These are phyloP conservation scores for Hypothenemus hampei DNA, from an alignment of 1,140 invertebrate species.

Conservation along the genomic window DNA sequence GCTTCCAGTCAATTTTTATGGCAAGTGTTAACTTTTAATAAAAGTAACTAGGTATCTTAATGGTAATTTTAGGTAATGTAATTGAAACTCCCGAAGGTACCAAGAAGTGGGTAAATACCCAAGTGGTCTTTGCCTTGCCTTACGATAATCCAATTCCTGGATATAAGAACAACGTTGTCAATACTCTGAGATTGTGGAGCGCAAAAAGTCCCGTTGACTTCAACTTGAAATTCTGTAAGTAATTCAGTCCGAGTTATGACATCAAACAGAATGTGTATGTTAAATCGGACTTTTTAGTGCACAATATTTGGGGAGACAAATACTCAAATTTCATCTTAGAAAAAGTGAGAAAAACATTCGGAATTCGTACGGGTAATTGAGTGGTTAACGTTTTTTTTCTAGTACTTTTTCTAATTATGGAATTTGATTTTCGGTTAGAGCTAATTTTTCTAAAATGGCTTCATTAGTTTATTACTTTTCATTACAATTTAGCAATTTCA, in stretches of 20 bases:
- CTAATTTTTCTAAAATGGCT: too few species aligned
- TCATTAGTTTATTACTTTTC: too few species aligned
- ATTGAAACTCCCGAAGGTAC: constrained; percentile 80
- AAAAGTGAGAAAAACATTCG: not conserved
- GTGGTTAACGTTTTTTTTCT: too few species aligned
- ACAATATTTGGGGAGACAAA: constrained; percentile 3
- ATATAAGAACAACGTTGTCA: constrained; percentile 97
- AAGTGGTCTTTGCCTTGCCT: constrained; percentile 96
- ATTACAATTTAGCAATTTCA: too few species aligned
- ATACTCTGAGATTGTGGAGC: constrained; percentile 96
- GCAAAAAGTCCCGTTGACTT: constrained; percentile 97
- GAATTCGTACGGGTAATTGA: constrained; percentile 11
- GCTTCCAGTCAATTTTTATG: constrained; percentile 95
- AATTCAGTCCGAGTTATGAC: too few species aligned
- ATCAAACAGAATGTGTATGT: not conserved
- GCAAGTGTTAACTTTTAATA: constrained; percentile 40
- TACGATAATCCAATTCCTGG: constrained; percentile 98
- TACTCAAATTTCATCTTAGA: not conserved
- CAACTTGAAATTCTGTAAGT: constrained; percentile 95
- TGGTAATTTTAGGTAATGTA: constrained; percentile 53
- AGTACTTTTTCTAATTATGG: too few species aligned
- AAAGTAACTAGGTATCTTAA: not conserved
- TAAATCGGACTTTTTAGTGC: not conserved
- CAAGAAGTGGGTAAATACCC: constrained; percentile 93
- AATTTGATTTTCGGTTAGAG: too few species aligned